A percentile compares a stretch with the other conserved stretches of the same genome.
These are phyloP conservation scores for Zeugodacus cucurbitae DNA, from an alignment of 1,140 invertebrate species.

Conservation along the genomic window DNA sequence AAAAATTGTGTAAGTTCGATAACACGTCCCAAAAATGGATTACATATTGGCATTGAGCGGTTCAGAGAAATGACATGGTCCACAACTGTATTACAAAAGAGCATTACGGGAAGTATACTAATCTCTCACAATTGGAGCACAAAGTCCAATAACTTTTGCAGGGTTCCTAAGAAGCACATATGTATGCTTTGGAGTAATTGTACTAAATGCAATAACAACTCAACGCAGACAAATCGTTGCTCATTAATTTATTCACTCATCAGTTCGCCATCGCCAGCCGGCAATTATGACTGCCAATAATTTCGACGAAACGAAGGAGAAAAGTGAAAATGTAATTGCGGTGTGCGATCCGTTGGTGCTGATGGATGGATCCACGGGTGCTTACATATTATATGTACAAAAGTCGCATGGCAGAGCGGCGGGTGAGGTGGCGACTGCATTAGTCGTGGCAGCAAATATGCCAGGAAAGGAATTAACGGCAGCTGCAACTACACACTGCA, in stretches of 20 bases:
- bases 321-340: neutral
- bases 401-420: neutral
- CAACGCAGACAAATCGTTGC: constrained; percentile 39
- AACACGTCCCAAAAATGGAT: no score
- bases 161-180: no score
- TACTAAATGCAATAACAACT: constrained; percentile 13
- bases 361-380: neutral
- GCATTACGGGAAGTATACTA: no score
- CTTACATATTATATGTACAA: neutral
- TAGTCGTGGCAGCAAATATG: neutral
- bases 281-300: constrained; percentile 37
- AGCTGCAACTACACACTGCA: neutral
- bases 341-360: neutral
- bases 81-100: no score
- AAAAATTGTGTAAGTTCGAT: no score
- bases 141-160: no score
- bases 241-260: constrained; percentile 44
- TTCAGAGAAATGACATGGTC: no score
- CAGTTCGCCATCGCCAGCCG: neutral
- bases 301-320: neutral
- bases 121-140: no score
- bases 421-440: neutral
- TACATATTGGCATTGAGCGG: no score
- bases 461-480: neutral
- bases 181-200: neutral